Conservation (phyloP, 2,888 invertebrate species). For the Acronicta alni region DNA sequence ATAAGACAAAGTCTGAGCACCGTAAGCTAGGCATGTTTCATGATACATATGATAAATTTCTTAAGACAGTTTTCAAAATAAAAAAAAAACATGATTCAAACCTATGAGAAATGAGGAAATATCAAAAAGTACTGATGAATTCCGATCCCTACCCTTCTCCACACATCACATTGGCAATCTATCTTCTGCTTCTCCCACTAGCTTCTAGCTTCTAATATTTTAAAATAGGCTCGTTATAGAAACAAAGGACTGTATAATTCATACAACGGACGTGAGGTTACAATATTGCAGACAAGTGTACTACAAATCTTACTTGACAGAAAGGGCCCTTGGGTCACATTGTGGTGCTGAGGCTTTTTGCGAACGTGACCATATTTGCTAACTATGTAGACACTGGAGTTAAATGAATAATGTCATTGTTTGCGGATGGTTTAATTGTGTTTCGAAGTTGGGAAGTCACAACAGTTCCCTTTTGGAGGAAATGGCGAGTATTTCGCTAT, state of each 20-base stretch:
- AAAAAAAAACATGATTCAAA: too few species aligned
- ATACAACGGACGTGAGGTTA: conserved; percentile 2
- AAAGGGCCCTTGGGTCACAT: conserved; percentile 24
- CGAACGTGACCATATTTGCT: conserved; percentile 26
- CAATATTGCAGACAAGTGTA: conserved; percentile 14
- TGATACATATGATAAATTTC: too few species aligned
- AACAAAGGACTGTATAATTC: not conserved
- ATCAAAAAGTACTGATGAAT: too few species aligned
- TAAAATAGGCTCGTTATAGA: conserved; percentile 5
- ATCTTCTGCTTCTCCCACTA: not conserved
- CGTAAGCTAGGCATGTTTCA: too few species aligned
- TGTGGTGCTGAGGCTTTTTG: conserved; percentile 9
- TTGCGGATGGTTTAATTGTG: conserved; percentile 1
- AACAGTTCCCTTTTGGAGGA: not conserved
- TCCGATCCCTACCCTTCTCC: too few species aligned
- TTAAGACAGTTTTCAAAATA: too few species aligned
- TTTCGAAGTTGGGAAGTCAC: not conserved
- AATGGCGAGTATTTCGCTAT: too few species aligned
- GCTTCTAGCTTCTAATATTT: not conserved
- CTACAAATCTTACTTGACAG: conserved; percentile 18
- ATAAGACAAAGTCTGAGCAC: too few species aligned
- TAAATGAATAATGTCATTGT: conserved; percentile 5
- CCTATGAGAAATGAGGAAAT: too few species aligned
- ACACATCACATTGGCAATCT: not conserved
- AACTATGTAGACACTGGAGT: conserved; percentile 3